Base-by-base conservation (phyloP, 2,113 vertebrate species). In the Nibea albiflora region DNA sequence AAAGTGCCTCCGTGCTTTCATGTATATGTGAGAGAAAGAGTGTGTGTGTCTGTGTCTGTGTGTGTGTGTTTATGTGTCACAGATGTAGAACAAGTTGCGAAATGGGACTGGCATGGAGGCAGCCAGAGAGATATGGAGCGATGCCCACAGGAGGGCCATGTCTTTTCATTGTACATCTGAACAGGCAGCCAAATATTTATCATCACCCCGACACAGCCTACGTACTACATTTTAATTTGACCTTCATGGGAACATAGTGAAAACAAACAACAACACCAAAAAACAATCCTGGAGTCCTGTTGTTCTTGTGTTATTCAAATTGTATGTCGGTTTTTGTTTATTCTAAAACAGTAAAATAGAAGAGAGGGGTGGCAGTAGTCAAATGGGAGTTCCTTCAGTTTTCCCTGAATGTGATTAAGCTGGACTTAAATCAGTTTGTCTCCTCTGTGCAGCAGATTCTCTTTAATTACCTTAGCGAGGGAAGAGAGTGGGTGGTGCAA, bases 81-180 rank as follows among this genome's bases (percentile, higher is more conserved):
- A 92, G 85, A 92, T 92, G 90, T 91, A 81, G 88, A 92, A 88
- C 89, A 89, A 87, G 80, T 90, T 92, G 90, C 92, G 90, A 93
- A 91, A 93, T 90, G 90, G 86, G 82, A 85, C 88, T 92, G 89
- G 82, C 88, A 65, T 81, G 19, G 77, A 72, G 80, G 69, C 61
- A 19, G 73, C 76, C 70, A 17, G 68, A 83, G 64, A 75, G 81
- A 87, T 76, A 76, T 76, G 76, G 80, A 89, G 82, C 61, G 49
- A 83, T 87, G 90, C 88, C 92, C 84, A 87, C 85, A 85, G 89
- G 89, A 91, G 79, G 52, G 76, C 85, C 64, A 4, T 85, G 84
- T 92, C 90, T 88, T 90, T 86, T 87, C 75, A 86, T 80, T 79
- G 77, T 84, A 84, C 80, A 86, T 93, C 78, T 67, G 80, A 89